Evolutionary conservation across 2,888 invertebrate genomes (phyloP), one percentile per base, ranked within the genome.

Genomic region (Andrena bicolor): DNA sequence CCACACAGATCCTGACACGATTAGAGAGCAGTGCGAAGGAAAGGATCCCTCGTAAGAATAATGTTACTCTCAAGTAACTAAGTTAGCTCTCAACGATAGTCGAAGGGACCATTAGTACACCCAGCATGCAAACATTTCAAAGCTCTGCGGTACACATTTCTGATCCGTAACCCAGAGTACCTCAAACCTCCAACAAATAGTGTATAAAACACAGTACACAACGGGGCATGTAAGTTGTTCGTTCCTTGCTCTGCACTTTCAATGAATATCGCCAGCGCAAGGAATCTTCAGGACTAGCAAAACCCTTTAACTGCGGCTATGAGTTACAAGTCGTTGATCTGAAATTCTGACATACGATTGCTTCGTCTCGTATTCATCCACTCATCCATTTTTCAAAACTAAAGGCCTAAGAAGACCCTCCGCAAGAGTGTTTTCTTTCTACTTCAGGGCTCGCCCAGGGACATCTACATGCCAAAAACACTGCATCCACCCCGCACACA

Each of bases 111-210:
- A 32, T 80, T 35, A 64, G 41, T 53, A 16, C 28, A 51, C 58
- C 68, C 69, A 74, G 74, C 80, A 81, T 69, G 81, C 41, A 41
- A 49, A 49, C 26, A 23, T 8, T 65, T 4, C 35, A 30, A 16
- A 13, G 1, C 16, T 41, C 41, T 16, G 4, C 16, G 41, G 41
- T 41, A 16, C 16, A 41, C 41, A 41, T 16, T 41, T 41, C 4
- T 1, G 16, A 41, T 41, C 16, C 13, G 16, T 5, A 16, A 16
- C 41, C 41, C 13, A 41, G 20, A 51, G 20, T 20, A 20, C 51
- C 20, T 20, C 2, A 6, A 49, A 49, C 51, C 51, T 51, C 6
- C 16, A 16, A 41, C 41, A 13, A 41, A 41, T 41, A 51, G 20
- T 20, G 20, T 51, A 20, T 20, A 51, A 51, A 20, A 51, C 20